Evolutionary conservation across 2,888 invertebrate genomes (phyloP), one percentile per base, ranked within the genome.

Genomic region (Caenorhabditis parvicauda): DNA sequence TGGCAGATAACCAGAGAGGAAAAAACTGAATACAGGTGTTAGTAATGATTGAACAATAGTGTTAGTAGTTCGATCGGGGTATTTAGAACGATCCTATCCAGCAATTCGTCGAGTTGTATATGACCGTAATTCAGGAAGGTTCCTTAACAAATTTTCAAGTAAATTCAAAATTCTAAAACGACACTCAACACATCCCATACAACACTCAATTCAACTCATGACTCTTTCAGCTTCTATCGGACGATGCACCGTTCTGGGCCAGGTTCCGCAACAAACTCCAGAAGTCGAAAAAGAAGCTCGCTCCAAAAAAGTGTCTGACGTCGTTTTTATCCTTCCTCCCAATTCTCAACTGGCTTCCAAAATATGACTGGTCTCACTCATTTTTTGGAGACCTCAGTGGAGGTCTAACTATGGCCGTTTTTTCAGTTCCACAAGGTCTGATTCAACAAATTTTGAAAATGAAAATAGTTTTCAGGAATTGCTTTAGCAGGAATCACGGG

Each of bases 391-490:
- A 79, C 45, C 44, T 79, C 12, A 74, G 74, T 14, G 79, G 77
- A 52, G 79, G 79, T 22, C 51, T 79, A 51, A 79, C 79, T 6
- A 75, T 79, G 75, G 79, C 76, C 29, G 79, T 79, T 4, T 79
- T 79, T 42, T 72, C 70, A 29, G 75, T 79, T 9, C 79, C 79
- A 6, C 74, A 74, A 43, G 77, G 77, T 64, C 2, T 45, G 4
- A 21, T 6, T 48, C 0, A 28, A 24, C 21, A 27, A 35, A 48
- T 7, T 47, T 21, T 19, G 6, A 9, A 46, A 17, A 17, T 48
- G 17, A 17, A 19, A 21, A 45, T 27, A 22, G 39, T 28, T 43
- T 67, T 37, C 52, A 76, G 76, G 77, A n/a, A 79, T 79, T 51
- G 79, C 79, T 4, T 64, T 78, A 19, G 78, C 79, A 17, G 72